Percentiles rank a stretch among this genome's conserved stretches.
phyloP scores from a whole-genome alignment of 2,113 vertebrate genomes.

The Tachysurus vachellii region DNA sequence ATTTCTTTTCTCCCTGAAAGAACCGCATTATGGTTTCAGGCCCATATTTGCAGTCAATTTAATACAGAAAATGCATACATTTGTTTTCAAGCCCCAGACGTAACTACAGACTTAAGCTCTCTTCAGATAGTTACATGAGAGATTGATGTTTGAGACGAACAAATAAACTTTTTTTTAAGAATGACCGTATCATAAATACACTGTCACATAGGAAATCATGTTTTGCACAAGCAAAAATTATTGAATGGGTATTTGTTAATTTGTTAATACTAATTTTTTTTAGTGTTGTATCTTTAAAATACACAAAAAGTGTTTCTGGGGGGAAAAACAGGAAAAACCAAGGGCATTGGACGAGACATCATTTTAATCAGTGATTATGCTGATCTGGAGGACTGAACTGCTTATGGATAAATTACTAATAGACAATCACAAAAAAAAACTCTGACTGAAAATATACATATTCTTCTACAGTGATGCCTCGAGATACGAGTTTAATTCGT shows the following conservation, averaged over 20 bases:
- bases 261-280: not conserved
- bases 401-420: not conserved
- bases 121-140: not conserved
- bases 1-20: conserved; percentile 17
- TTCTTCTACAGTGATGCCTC: too few relatives aligned
- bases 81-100: not conserved
- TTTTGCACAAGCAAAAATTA: not conserved
- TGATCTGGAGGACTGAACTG: not conserved
- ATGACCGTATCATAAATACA: not conserved
- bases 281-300: not conserved
- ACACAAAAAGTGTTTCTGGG: not conserved
- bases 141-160: not conserved
- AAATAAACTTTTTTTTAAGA: not conserved
- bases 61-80: not conserved
- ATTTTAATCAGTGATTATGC: not conserved
- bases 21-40: conserved; percentile 17
- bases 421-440: too few relatives aligned
- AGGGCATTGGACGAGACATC: not conserved
- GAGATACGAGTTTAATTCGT: too few relatives aligned
- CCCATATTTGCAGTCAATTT: not conserved
- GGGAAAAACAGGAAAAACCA: too few relatives aligned
- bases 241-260: not conserved
- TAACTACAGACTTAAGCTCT: not conserved
- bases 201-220: not conserved
- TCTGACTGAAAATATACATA: too few relatives aligned